Conservation (phyloP, 2,113 vertebrate genomes). For the Etia nguti region DNA sequence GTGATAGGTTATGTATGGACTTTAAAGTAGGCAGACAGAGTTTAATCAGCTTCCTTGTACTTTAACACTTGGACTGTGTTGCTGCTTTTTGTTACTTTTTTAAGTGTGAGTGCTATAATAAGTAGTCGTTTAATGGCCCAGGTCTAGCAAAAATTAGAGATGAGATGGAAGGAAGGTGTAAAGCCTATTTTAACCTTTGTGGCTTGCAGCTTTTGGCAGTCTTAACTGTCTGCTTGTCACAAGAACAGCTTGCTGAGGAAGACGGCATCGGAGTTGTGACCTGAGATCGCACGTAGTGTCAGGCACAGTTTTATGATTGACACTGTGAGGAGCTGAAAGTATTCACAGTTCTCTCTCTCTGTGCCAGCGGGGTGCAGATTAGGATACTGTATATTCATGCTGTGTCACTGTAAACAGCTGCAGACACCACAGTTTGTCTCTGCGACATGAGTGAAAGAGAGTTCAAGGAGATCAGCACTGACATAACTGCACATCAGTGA, state of each 20-base stretch:
- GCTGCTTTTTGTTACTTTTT: not conserved
- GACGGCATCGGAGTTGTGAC: not conserved
- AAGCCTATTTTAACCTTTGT: not conserved
- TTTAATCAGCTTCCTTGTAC: not conserved
- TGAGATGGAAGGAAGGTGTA: not conserved
- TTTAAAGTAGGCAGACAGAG: not conserved
- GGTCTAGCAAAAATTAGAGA: not conserved
- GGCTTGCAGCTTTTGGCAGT: not conserved
- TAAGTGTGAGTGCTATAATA: not conserved
- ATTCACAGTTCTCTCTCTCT: not conserved
- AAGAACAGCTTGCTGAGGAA: slow-evolving; percentile 7
- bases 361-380: slow-evolving; percentile 12
- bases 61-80: not conserved
- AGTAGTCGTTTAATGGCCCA: not conserved
- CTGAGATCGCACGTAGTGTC: not conserved
- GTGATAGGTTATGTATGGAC: fast-evolving
- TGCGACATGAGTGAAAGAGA: not conserved
- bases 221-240: not conserved
- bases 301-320: not conserved
- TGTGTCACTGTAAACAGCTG: not conserved
- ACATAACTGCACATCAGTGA: not conserved
- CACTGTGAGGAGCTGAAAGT: not conserved
- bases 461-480: not conserved
- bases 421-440: not conserved
- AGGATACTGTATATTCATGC: slow-evolving; percentile 3